These are phyloP conservation scores for Bufo gargarizans DNA, from an alignment of 2,113 vertebrate species.

Conservation along the genomic window DNA sequence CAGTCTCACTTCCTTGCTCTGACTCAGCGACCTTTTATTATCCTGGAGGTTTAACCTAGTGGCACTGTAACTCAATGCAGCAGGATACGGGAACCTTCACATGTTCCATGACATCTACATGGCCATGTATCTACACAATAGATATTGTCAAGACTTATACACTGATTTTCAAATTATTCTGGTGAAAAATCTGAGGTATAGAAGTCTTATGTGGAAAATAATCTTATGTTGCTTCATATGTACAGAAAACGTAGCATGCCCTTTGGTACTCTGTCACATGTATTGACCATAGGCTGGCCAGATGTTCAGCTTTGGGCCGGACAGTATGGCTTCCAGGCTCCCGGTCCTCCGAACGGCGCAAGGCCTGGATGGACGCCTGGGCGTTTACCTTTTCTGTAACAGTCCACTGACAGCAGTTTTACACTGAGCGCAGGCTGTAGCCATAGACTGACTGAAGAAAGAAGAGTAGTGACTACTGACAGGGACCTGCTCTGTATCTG, in stretches of 20 bases:
- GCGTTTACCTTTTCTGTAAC: too few species aligned
- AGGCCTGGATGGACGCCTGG: too few species aligned
- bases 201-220: background rate
- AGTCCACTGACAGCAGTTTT: too few species aligned
- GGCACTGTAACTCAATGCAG: background rate
- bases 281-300: too few species aligned
- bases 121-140: background rate
- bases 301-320: too few species aligned
- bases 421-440: too few species aligned
- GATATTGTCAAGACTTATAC: background rate
- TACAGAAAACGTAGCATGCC: background rate
- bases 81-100: background rate
- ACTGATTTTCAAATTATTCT: too few species aligned
- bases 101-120: background rate
- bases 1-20: slow-evolving; percentile 19
- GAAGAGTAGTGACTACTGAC: too few species aligned
- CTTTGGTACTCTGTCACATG: background rate
- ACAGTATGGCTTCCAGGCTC: too few species aligned
- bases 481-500: too few species aligned
- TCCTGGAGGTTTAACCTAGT: background rate
- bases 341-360: too few species aligned
- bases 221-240: background rate
- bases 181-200: background rate
- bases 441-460: too few species aligned
- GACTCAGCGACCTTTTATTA: slow-evolving; percentile 33